phyloP scores from a whole-genome alignment of 2,888 invertebrate genomes.

The Calameuta filiformis region DNA sequence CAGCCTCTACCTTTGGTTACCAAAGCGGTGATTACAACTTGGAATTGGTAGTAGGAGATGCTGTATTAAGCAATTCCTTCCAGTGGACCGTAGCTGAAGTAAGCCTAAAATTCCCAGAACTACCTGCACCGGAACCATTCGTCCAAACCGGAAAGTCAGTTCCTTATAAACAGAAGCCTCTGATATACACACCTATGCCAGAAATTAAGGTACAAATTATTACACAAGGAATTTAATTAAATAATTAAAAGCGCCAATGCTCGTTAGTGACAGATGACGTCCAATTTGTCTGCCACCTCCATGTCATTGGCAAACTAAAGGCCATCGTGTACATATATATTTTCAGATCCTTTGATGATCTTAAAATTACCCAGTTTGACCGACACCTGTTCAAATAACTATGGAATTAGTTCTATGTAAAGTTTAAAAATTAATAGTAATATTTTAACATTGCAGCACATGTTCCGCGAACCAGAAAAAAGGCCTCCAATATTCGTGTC shows the following conservation, averaged over 20 bases:
- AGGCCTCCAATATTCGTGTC: conserved; percentile 90
- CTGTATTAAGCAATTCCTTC: conserved; percentile 88
- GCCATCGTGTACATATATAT: conserved; percentile 23
- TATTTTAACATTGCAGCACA: conserved; percentile 70
- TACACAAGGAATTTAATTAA: conserved; percentile 14
- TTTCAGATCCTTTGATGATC: conserved; percentile 11
- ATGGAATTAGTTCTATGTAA: background rate
- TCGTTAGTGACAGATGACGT: conserved; percentile 54
- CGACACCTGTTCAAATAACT: conserved; percentile 4
- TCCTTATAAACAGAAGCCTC: conserved; percentile 50
- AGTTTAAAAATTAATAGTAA: background rate
- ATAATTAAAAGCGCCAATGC: conserved; percentile 46
- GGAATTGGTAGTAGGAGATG: conserved; percentile 90
- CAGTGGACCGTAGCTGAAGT: conserved; percentile 87
- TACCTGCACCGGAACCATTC: conserved; percentile 42
- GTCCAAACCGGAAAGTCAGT: conserved; percentile 49
- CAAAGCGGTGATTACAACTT: conserved; percentile 84
- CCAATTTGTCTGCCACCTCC: conserved; percentile 55
- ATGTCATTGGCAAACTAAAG: conserved; percentile 60
- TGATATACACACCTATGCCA: conserved; percentile 69
- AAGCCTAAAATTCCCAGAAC: conserved; percentile 74
- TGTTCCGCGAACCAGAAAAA: conserved; percentile 92
- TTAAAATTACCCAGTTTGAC: conserved; percentile 1
- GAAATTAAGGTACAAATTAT: conserved; percentile 70
- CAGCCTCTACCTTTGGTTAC: conserved; percentile 82